Base-by-base conservation (phyloP, 2,888 invertebrate genomes). In the Drosophila flavopinicola region DNA sequence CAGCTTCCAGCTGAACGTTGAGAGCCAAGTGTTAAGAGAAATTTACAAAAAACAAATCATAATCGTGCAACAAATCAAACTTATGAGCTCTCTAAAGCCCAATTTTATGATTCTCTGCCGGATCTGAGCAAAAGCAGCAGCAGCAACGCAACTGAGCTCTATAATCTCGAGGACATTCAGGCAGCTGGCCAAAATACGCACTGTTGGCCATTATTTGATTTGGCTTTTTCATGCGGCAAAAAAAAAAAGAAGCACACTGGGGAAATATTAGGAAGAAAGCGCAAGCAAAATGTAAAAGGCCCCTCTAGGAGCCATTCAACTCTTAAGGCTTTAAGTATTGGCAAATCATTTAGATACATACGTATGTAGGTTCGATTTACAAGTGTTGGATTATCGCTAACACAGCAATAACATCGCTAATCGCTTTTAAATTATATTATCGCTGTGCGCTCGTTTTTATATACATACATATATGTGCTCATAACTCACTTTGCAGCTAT, bases 61-160 rank as follows among this genome's bases (percentile, higher is more conserved):
- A 82, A 75, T 75, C 75, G 61, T 61, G 56, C 25, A 78, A 78
- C 71, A 79, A 82, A 79, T 82, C 85, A 85, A 78, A 70, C 61
- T 59, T 60, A 48, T 63, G 42, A 63, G 67, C 51, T 56, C 44
- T 17, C 39, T 51, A 49, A 65, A 54, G 38, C 47, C 56, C 57
- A 38, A 44, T 69, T 84, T 84, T 79, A 84, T 65, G 84, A 35
- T 33, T 25, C 42, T 41, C 59, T 53, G 41, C 49, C 56, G 44
- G 59, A 79, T 64, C 63, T 44, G 37, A 61, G 57, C 32, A 25
- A 29, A 13, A 44, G 10, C 27, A 24, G 10, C 32, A 58, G 6
- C 37, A 42, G 11, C 29, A 48, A 15, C 10, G 15, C 29, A 57
- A 23, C 52, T 53, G 47, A 57, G 70, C 61, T 37, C 25, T 0